Evolutionary conservation across 2,797 vertebrate genomes (phyloP), one percentile per base, ranked within the genome.

Genomic region (Anableps anableps): DNA sequence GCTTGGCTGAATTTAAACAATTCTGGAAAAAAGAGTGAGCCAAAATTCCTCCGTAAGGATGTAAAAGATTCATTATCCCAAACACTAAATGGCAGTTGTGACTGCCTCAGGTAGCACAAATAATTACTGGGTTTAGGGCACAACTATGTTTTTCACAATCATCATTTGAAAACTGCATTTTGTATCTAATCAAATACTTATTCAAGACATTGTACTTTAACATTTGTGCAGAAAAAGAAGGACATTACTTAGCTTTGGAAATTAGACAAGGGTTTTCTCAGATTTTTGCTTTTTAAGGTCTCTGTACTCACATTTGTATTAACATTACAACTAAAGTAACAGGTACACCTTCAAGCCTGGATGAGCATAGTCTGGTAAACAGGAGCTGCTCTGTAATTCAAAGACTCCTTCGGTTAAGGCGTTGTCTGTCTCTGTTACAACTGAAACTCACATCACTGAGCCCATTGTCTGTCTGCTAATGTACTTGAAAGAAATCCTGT

Each of bases 401-500:
- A 43, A 1, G 76, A 74, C 80, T 82, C 76, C 76, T 85, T 80
- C 29, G 75, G 88, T 89, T 86, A 83, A 76, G 80, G 70, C 80
- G 83, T 73, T 72, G 16, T 83, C 81, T 84, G 83, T 91, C 90
- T 94, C 85, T 81, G 84, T 89, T 93, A 91, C 92, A 88, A 75
- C 83, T 79, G 83, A 86, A 89, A 79, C 84, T 86, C 74, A 82
- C 85, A 91, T 93, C 90, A 94, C 80, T 94, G 91, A 93, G 85
- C 90, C 90, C 82, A 83, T 90, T 93, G 91, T 92, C 81, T 72
- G 31, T 43, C 78, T 31, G 78, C 83, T 83, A 84, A 90, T 81
- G 76, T 75, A 80, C 89, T 89, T 89, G 91, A 91, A 93, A 90
- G 87, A 83, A 94, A 94, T 92, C 88, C 90, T 78, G 60, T 77